Conservation (phyloP, 2,797 vertebrate species). For the Phaenicophaeus curvirostris region DNA sequence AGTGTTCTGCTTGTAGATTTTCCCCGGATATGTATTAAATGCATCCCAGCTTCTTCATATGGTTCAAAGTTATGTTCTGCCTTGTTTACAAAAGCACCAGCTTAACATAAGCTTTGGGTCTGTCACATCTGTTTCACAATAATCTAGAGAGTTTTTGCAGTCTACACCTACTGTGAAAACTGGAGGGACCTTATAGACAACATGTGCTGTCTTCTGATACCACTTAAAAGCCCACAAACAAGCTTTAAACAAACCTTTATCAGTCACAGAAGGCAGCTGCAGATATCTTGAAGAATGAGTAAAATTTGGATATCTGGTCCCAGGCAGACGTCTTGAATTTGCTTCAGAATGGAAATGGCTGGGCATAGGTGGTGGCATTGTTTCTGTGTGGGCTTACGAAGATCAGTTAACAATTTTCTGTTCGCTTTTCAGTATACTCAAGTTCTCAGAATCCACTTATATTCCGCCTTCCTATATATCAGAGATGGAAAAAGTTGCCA, state of each 20-base stretch:
- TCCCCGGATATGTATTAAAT: not conserved
- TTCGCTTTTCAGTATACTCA: slow-evolving; percentile 84
- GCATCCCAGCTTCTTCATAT: not conserved
- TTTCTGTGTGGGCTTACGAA: not conserved
- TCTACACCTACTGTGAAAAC: not conserved
- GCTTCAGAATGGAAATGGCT: not conserved
- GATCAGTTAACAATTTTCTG: not conserved
- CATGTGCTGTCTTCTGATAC: slow-evolving; percentile 36
- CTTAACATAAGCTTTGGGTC: not conserved
- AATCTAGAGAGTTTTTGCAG: not conserved
- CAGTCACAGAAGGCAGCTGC: slow-evolving; percentile 18
- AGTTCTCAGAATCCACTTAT: slow-evolving; percentile 94
- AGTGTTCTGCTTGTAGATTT: not conserved
- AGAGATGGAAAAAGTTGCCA: slow-evolving; percentile 94
- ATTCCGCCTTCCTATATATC: slow-evolving; percentile 90
- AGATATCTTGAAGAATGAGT: not conserved
- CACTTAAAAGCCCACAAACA: not conserved
- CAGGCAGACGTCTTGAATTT: not conserved
- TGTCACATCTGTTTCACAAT: not conserved
- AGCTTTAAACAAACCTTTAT: slow-evolving; percentile 35
- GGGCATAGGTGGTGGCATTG: not conserved
- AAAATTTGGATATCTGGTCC: slow-evolving; percentile 14
- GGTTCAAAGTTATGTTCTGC: not conserved
- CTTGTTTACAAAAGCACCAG: no score
- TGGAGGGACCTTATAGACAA: not conserved